Base-by-base conservation (phyloP, 2,797 vertebrate genomes). In the Syndactyla subalaris region DNA sequence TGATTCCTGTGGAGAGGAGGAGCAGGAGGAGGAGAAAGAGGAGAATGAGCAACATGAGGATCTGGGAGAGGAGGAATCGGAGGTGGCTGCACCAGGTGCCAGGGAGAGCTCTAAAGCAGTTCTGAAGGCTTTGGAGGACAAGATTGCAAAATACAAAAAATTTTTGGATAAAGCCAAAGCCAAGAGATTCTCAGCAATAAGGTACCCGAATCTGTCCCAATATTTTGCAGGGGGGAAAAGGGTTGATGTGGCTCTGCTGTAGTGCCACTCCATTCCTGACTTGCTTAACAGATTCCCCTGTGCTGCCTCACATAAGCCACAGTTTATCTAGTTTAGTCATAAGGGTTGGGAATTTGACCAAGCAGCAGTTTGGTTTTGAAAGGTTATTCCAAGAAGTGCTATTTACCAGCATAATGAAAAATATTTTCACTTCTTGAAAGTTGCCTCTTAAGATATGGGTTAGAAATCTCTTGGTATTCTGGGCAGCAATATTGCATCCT, bases 121-220 rank as follows among this genome's bases (percentile, higher is more conserved):
- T 49, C 98, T 99, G 76, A 98, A 98, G 57, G 98, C 98, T 75
- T 96, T 99, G 95, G 99, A 99, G 38, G 98, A 98, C 51, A 99
- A 99, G 98, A 99, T 99, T 22, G 97, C 98, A 38, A 99, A 99
- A 96, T 99, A 99, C 93, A 99, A 99, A 94, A 99, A 98, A 84
- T 99, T 99, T 97, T 96, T 99, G 98, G 98, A 99, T 94, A 98
- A 98, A 91, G 99, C 99, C 91, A 99, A 98, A 95, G 98, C 98
- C 92, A 99, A 99, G 92, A 98, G 98, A 95, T 99, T 99, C 94
- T 99, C 99, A 12, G 98, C 98, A 61, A 98, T 99, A 97, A 98
- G 99, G 99, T 99, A 94, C 26, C 96, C 34, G 73, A 67, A 20
- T 48, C 39, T 82, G 12, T 15, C 74, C 74, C 51, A 34, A 6